Percentiles rank a stretch among this genome's conserved stretches.
phyloP scores from a whole-genome alignment of 2,797 vertebrate species.

The Denticeps clupeoides region DNA sequence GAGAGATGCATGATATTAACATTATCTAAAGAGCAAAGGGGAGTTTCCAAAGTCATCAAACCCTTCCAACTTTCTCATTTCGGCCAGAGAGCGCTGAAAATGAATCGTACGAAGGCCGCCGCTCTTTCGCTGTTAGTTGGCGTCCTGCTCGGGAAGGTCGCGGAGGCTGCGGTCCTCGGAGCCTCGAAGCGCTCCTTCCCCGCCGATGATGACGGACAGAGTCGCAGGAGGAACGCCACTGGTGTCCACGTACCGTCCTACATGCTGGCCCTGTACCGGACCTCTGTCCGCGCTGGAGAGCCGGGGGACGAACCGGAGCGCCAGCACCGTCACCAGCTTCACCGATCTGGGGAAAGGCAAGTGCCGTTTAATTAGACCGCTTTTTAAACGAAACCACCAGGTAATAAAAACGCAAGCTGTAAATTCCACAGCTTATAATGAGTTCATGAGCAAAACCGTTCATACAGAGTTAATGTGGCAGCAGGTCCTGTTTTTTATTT shows the following conservation, averaged over 20 bases:
- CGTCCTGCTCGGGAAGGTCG: slow-evolving; percentile 59
- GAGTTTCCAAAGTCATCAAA: slow-evolving; percentile 61
- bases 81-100: slow-evolving; percentile 50
- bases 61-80: slow-evolving; percentile 50
- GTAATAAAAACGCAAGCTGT: no score
- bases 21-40: slow-evolving; percentile 64
- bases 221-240: slow-evolving; percentile 26
- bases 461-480: no score
- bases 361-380: slow-evolving; percentile 16
- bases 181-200: slow-evolving; percentile 21
- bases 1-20: slow-evolving; percentile 40
- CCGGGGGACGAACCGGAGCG: slow-evolving; percentile 33
- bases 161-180: slow-evolving; percentile 48
- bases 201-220: slow-evolving; percentile 22
- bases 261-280: slow-evolving; percentile 63
- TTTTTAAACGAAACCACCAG: no score
- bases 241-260: slow-evolving; percentile 40
- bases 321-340: slow-evolving; percentile 75
- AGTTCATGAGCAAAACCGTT: no score
- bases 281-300: slow-evolving; percentile 45
- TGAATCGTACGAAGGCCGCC: slow-evolving; percentile 64
- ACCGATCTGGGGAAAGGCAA: slow-evolving; percentile 65
- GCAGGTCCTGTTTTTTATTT: no score
- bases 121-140: slow-evolving; percentile 66
- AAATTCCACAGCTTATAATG: no score